These are phyloP conservation scores for Pristionchus entomophagus DNA, from an alignment of 2,888 invertebrate species.

Conservation along the genomic window DNA sequence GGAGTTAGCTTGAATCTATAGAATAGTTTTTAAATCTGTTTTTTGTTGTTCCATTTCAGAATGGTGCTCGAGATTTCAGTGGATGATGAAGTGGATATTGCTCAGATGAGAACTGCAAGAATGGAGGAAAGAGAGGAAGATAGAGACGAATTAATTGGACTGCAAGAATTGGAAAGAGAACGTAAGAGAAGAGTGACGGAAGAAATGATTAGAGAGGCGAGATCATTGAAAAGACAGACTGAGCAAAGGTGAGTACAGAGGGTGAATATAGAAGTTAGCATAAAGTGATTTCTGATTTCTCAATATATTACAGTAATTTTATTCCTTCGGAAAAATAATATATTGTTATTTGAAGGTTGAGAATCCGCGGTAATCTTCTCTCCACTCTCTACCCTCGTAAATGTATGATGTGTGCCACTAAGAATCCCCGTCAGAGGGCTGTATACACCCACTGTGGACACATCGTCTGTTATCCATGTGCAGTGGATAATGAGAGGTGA, in stretches of 20 bases:
- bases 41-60: neutral
- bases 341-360: neutral
- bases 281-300: neutral
- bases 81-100: neutral
- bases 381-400: neutral
- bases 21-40: neutral
- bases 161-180: neutral
- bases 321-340: neutral
- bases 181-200: neutral
- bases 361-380: too few species aligned
- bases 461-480: conserved; percentile 1
- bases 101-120: neutral
- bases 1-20: too few species aligned
- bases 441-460: neutral
- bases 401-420: neutral
- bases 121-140: neutral
- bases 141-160: neutral
- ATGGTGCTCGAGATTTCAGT: neutral
- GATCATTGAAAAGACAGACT: too few species aligned
- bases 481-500: neutral
- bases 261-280: neutral
- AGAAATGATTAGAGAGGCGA: neutral
- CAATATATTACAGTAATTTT: neutral
- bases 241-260: too few species aligned
- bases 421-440: conserved; percentile 12